phyloP scores from a whole-genome alignment of 2,888 invertebrate genomes.

The Cetonia aurata region DNA sequence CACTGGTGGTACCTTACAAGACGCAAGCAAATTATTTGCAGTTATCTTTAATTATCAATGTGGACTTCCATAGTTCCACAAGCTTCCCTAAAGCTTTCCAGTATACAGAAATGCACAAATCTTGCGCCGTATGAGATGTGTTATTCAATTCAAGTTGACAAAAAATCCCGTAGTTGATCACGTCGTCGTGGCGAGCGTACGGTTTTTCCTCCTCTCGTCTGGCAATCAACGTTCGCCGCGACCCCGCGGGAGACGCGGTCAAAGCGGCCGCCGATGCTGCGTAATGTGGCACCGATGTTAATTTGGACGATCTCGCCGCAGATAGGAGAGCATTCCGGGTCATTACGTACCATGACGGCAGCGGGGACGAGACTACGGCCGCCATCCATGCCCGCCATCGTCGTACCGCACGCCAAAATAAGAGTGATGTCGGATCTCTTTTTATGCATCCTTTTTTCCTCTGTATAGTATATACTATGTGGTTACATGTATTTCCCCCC shows the following conservation, averaged over 20 bases:
- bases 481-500: too few species aligned
- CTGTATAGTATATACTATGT: too few species aligned
- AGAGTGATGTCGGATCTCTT: constrained; percentile 44
- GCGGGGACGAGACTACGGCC: constrained; percentile 35
- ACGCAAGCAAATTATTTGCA: too few species aligned
- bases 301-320: constrained; percentile 61
- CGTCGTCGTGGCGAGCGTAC: constrained; percentile 32
- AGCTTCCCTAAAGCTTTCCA: too few species aligned
- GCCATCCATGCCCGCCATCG: constrained; percentile 42
- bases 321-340: constrained; percentile 55
- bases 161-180: constrained; percentile 4
- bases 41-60: too few species aligned
- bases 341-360: constrained; percentile 64
- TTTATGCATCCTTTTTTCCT: background rate
- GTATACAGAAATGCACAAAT: too few species aligned
- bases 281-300: constrained; percentile 63
- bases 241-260: constrained; percentile 60
- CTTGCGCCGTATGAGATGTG: too few species aligned
- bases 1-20: too few species aligned
- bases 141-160: too few species aligned
- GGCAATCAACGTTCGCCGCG: constrained; percentile 55
- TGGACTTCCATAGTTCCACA: too few species aligned
- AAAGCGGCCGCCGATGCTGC: constrained; percentile 63
- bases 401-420: constrained; percentile 52
- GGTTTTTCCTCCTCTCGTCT: constrained; percentile 18